Percentiles rank a stretch among this genome's conserved stretches.
phyloP scores from a whole-genome alignment of 2,113 vertebrate genomes.

The Alethe diademata region DNA sequence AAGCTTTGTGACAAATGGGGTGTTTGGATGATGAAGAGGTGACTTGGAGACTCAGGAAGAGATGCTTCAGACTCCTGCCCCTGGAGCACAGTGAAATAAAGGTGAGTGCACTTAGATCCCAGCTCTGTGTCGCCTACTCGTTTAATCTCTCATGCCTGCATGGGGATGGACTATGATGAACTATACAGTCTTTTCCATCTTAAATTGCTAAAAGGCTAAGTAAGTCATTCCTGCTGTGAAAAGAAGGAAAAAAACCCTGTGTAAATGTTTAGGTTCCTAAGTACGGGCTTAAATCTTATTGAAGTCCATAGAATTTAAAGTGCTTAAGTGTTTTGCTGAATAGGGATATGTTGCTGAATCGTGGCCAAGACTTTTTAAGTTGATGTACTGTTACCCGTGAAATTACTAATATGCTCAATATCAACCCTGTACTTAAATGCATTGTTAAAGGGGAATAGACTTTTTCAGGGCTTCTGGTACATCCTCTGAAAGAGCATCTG shows the following conservation, averaged over 20 bases:
- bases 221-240: background rate
- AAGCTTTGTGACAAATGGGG: constrained; percentile 44
- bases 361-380: background rate
- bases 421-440: background rate
- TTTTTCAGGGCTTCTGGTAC: background rate
- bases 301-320: constrained; percentile 6
- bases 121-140: background rate
- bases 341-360: background rate
- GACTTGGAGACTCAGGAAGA: constrained; percentile 27
- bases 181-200: background rate
- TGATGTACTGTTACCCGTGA: background rate
- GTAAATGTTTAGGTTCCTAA: constrained; percentile 1
- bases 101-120: background rate
- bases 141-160: background rate
- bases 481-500: background rate
- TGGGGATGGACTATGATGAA: background rate
- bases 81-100: constrained; percentile 40
- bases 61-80: background rate
- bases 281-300: background rate
- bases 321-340: constrained; percentile 2
- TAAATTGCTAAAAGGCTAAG: background rate
- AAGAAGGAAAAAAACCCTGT: background rate
- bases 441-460: background rate
- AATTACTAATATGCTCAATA: background rate
- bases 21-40: constrained; percentile 27